These are phyloP conservation scores for Ashinkailepas kermadecensis DNA, from an alignment of 2,888 invertebrate species.

Conservation along the genomic window DNA sequence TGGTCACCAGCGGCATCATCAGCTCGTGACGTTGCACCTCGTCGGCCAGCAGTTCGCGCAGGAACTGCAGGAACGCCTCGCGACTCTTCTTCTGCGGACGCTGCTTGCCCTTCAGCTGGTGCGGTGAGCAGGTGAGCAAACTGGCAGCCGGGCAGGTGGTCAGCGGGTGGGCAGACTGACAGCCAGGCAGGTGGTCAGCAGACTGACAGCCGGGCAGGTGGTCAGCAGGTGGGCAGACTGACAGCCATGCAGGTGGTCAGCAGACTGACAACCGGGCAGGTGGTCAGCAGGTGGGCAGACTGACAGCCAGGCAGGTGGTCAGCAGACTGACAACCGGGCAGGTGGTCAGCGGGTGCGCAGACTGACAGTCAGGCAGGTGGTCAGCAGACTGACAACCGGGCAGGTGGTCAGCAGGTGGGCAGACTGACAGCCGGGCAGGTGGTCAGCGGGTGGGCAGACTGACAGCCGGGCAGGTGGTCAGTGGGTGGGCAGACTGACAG, in stretches of 20 bases:
- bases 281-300: background rate
- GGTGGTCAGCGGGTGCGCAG: too few species aligned
- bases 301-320: background rate
- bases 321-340: background rate
- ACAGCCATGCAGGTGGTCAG: background rate
- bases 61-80: constrained; percentile 8
- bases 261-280: background rate
- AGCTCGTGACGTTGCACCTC: background rate
- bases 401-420: too few species aligned
- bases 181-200: too few species aligned
- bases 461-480: too few species aligned
- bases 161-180: background rate
- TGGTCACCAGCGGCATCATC: background rate
- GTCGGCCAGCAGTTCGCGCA: background rate
- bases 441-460: too few species aligned
- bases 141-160: background rate
- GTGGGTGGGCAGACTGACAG: too few species aligned
- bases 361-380: too few species aligned
- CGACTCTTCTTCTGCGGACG: constrained; percentile 3
- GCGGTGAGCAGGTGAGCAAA: background rate
- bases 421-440: too few species aligned
- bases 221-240: too few species aligned
- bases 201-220: too few species aligned
- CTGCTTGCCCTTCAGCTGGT: constrained; percentile 12
- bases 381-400: too few species aligned